These are phyloP conservation scores for Amazona guildingii DNA, from an alignment of 2,113 vertebrate species.

Conservation along the genomic window DNA sequence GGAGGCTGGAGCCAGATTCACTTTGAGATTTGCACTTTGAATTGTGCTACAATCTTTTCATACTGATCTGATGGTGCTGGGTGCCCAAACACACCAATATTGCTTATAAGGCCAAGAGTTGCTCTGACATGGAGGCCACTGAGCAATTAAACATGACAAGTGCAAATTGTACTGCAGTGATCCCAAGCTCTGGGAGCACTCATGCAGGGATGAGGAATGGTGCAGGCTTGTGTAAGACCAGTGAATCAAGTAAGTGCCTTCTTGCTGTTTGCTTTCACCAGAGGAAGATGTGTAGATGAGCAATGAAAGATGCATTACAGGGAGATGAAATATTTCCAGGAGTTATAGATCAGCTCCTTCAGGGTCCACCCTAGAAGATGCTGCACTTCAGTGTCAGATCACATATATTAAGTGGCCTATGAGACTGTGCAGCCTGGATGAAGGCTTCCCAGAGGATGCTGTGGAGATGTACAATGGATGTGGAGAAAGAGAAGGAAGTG, in stretches of 20 bases:
- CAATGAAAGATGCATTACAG: neutral
- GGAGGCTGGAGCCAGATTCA: neutral
- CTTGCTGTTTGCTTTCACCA: neutral
- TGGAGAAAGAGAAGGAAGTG: neutral
- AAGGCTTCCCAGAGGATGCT: neutral
- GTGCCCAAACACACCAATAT: neutral
- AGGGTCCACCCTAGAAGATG: neutral
- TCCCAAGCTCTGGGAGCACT: neutral
- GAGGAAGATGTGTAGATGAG: neutral
- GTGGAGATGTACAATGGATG: neutral
- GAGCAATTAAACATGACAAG: neutral
- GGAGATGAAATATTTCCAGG: neutral
- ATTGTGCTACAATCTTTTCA: neutral
- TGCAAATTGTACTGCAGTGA: neutral
- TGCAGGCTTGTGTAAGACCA: neutral
- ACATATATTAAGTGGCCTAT: accelerated
- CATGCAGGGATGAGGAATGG: neutral
- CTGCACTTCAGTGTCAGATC: neutral
- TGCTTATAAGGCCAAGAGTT: neutral
- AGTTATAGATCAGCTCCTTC: neutral
- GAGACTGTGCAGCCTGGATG: accelerated
- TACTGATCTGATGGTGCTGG: neutral
- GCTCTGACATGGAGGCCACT: accelerated
- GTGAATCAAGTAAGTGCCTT: neutral
- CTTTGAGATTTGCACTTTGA: neutral